These are phyloP conservation scores for Aurelia sp. DNA, from an alignment of 30 jellyfish, hydroid and myxozoan genomes.

Conservation along the genomic window DNA sequence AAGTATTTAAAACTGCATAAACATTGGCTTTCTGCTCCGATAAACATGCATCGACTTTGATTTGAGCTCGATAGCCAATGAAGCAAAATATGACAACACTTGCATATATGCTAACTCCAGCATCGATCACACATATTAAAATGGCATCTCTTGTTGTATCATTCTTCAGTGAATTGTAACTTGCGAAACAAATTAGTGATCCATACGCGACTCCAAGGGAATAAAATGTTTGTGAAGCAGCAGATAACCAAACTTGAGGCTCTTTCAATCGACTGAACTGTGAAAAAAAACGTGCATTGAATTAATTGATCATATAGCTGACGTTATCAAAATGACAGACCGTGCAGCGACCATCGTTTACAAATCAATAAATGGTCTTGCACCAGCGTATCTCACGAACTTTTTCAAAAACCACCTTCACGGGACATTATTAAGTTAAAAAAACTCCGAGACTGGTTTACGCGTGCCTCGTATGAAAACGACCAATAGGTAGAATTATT, in stretches of 20 bases:
- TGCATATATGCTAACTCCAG: slow-evolving; percentile 98
- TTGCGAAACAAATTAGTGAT: slow-evolving; percentile 95
- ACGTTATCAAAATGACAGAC: no score
- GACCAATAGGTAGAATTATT: no score
- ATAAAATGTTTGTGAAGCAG: slow-evolving; percentile 97
- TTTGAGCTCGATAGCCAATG: slow-evolving; percentile 97
- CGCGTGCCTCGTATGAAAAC: no score
- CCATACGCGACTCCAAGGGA: slow-evolving; percentile 99
- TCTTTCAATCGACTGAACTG: slow-evolving; percentile 85
- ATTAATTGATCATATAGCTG: background rate
- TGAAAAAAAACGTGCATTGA: background rate
- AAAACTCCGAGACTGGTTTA: no score
- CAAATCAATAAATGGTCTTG: no score
- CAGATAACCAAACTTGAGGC: slow-evolving; percentile 95
- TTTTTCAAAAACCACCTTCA: no score
- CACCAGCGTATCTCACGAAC: no score
- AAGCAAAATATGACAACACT: slow-evolving; percentile 97
- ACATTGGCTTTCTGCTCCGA: slow-evolving; percentile 27
- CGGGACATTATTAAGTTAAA: no score
- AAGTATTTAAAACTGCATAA: slow-evolving; percentile 35
- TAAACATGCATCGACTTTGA: slow-evolving; percentile 82
- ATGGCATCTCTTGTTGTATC: slow-evolving; percentile 98
- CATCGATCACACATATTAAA: slow-evolving; percentile 87
- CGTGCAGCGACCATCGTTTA: no score
- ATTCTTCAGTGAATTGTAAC: slow-evolving; percentile 95